These are phyloP conservation scores for Ephydatia muelleri DNA, from an alignment of 37 sponge, comb jelly and placozoan species.

Conservation along the genomic window DNA sequence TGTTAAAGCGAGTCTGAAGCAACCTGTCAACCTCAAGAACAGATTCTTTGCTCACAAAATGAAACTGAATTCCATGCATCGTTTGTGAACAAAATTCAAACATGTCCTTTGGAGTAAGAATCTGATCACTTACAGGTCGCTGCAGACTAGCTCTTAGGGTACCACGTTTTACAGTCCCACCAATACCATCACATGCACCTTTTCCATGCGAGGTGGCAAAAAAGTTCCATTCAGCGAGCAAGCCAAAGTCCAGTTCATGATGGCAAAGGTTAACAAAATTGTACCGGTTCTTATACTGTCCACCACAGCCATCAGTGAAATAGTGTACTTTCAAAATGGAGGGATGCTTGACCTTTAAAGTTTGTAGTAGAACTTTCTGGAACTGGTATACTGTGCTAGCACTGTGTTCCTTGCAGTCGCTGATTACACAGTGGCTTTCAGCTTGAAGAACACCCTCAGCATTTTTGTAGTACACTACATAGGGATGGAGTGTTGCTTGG, in stretches of 20 bases:
- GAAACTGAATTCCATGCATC: constrained; percentile 27
- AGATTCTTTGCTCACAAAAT: constrained; percentile 18
- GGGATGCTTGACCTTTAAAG: constrained; percentile 5
- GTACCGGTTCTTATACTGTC: constrained; percentile 31
- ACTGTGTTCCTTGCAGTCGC: constrained; percentile 42
- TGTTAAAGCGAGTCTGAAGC: constrained; percentile 31
- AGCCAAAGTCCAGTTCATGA: constrained; percentile 54
- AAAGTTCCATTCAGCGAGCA: constrained; percentile 63
- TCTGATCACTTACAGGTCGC: constrained; percentile 37
- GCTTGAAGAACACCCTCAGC: constrained; percentile 3
- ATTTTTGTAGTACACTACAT: constrained; percentile 38
- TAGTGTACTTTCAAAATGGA: constrained; percentile 28
- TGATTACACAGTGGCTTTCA: constrained; percentile 36
- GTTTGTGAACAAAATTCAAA: constrained; percentile 34
- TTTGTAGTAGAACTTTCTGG: constrained; percentile 20
- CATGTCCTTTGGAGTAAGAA: constrained; percentile 53
- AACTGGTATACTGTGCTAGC: constrained; percentile 37
- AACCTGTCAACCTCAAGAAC: constrained; percentile 6
- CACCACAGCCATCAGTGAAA: constrained; percentile 46
- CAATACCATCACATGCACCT: constrained; percentile 65
- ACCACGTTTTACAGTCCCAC: constrained; percentile 63
- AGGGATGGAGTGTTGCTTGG: constrained; percentile 60
- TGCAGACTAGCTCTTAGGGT: constrained; percentile 55
- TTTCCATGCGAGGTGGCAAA: constrained; percentile 61
- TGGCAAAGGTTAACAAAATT: constrained; percentile 54